A percentile compares a stretch with the other conserved stretches of the same genome.
phyloP scores from a whole-genome alignment of 2,888 invertebrate genomes.

The Sylvicola cinctus region DNA sequence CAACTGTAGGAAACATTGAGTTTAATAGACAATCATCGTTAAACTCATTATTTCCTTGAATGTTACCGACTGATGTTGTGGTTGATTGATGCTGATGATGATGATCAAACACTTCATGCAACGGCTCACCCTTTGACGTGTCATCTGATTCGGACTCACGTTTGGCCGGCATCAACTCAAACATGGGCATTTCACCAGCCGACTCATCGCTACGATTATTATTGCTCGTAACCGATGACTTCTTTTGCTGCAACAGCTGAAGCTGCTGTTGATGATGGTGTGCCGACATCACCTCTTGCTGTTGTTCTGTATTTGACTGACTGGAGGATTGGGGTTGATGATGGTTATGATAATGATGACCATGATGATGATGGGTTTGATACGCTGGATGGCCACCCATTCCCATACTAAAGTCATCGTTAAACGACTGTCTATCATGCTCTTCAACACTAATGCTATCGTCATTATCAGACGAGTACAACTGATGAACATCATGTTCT shows the following conservation, averaged over 20 bases:
- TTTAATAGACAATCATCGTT: constrained; percentile 10
- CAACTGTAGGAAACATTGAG: constrained; percentile 12
- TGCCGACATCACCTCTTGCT: background rate
- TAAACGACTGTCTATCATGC: too few relatives aligned
- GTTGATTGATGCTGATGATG: constrained; percentile 10
- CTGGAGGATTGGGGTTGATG: too few relatives aligned
- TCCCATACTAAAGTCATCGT: too few relatives aligned
- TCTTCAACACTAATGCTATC: constrained; percentile 8
- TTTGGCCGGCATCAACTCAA: too few relatives aligned
- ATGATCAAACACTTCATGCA: constrained; percentile 9
- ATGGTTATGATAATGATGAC: too few relatives aligned
- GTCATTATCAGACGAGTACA: constrained; percentile 20
- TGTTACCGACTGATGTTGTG: constrained; percentile 6
- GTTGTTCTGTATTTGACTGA: background rate
- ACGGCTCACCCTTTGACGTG: too few relatives aligned
- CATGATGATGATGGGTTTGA: too few relatives aligned
- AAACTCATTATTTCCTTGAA: background rate
- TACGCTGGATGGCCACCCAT: too few relatives aligned
- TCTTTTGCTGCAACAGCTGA: constrained; percentile 4
- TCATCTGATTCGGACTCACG: too few relatives aligned
- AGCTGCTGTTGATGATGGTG: background rate
- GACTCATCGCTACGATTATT: constrained; percentile 5
- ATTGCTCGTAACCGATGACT: constrained; percentile 11
- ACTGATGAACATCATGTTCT: constrained; percentile 41
- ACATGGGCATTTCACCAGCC: constrained; percentile 2